Conservation (phyloP, 2,113 vertebrate species). For the Thamnaconus septentrionalis region DNA sequence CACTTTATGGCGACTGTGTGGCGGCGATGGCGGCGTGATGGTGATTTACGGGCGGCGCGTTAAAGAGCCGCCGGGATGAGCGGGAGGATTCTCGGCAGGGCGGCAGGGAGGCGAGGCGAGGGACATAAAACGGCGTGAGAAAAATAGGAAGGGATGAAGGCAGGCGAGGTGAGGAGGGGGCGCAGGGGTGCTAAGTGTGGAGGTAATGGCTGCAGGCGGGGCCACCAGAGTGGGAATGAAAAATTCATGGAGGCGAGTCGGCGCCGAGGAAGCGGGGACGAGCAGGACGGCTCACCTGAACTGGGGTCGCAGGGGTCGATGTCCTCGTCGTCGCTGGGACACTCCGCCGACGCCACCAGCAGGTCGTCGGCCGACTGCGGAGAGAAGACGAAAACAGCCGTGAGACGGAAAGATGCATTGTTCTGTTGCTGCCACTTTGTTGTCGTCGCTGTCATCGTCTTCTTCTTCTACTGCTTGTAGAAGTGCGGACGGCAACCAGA, state of each 20-base stretch:
- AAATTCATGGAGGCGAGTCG: conserved; percentile 43
- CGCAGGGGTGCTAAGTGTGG: conserved; percentile 26
- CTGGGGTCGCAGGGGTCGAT: conserved; percentile 96
- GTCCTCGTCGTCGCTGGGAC: conserved; percentile 94
- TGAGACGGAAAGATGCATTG: no score
- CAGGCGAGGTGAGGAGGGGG: conserved; percentile 5
- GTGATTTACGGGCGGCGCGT: conserved; percentile 17
- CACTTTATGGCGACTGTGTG: conserved; percentile 20
- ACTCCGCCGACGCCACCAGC: conserved; percentile 94
- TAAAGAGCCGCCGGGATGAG: conserved; percentile 30
- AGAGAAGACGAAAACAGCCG: conserved; percentile 31
- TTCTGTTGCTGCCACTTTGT: no score
- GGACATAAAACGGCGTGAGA: background rate
- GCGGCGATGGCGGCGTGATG: conserved; percentile 6
- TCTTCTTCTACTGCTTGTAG: no score
- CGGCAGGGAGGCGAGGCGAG: conserved; percentile 19
- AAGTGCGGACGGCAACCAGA: no score
- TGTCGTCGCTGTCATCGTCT: no score
- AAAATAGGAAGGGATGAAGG: background rate
- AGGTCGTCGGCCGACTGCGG: conserved; percentile 87
- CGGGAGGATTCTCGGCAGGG: background rate
- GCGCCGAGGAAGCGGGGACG: background rate
- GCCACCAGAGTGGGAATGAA: conserved; percentile 49
- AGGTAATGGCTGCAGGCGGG: conserved; percentile 31
- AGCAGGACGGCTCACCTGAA: conserved; percentile 82